A percentile compares a stretch with the other conserved stretches of the same genome.
Evolutionary conservation across 2,888 invertebrate species (phyloP).

Genomic region (Matsumyia berberina): DNA sequence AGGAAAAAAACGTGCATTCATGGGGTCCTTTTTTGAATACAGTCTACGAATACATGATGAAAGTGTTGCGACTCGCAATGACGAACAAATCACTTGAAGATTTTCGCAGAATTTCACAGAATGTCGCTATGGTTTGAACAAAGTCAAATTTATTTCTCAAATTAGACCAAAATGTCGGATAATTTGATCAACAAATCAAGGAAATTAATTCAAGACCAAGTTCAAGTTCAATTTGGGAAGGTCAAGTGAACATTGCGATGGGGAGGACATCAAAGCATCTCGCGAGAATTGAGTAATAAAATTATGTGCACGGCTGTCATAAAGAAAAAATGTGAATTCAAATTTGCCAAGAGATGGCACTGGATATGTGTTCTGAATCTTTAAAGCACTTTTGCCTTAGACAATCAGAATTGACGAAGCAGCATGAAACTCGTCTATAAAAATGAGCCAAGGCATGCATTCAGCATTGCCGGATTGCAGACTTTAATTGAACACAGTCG

Average conservation of each 20-base stretch:
- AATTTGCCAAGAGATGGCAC: too few relatives aligned
- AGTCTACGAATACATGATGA: background rate
- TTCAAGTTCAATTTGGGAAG: slow-evolving; percentile 13
- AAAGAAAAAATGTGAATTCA: too few relatives aligned
- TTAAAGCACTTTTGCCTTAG: too few relatives aligned
- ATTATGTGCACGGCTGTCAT: too few relatives aligned
- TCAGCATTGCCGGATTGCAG: too few relatives aligned
- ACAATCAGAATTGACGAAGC: too few relatives aligned
- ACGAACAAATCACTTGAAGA: slow-evolving; percentile 1
- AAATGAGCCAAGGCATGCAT: too few relatives aligned
- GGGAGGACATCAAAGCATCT: background rate
- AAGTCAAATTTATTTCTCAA: slow-evolving; percentile 32
- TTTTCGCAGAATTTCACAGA: slow-evolving; percentile 4
- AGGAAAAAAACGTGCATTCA: background rate
- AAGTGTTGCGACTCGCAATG: background rate
- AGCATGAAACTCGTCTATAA: too few relatives aligned
- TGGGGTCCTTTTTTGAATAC: background rate
- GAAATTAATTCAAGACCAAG: slow-evolving; percentile 16
- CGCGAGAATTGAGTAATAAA: background rate
- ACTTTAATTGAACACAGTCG: too few relatives aligned
- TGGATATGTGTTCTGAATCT: too few relatives aligned
- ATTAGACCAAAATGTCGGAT: slow-evolving; percentile 11
- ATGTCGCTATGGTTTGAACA: slow-evolving; percentile 8
- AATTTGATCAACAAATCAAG: slow-evolving; percentile 1
- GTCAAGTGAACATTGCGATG: background rate